Conservation (phyloP, 2,797 vertebrate genomes). For the Pseudomugil tenellus region DNA sequence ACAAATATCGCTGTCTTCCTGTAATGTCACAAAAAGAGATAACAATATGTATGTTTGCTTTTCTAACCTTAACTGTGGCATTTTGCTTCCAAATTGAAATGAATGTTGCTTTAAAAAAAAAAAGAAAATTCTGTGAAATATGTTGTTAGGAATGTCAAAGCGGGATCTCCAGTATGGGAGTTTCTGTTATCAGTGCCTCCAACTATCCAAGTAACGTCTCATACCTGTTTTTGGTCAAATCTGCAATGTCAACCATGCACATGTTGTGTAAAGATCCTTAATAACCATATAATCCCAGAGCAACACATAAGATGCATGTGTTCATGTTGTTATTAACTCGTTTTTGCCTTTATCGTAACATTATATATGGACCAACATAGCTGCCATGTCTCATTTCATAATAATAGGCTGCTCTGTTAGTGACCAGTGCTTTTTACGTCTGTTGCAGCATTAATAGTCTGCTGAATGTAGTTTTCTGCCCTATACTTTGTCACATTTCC, state of each 20-base stretch:
- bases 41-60: background rate
- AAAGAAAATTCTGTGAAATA: background rate
- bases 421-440: background rate
- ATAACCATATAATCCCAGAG: background rate
- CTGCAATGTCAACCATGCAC: background rate
- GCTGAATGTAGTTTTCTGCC: too few relatives aligned
- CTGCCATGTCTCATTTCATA: background rate
- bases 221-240: background rate
- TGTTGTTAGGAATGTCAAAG: background rate
- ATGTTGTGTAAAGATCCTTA: background rate
- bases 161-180: background rate
- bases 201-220: background rate
- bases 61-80: background rate
- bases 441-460: background rate
- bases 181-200: background rate
- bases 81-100: background rate
- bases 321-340: background rate
- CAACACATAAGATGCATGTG: background rate
- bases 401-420: background rate
- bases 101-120: background rate
- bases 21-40: background rate
- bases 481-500: too few relatives aligned
- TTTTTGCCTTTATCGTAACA: background rate
- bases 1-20: background rate
- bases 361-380: background rate